These are phyloP conservation scores for Eulithis testata DNA, from an alignment of 2,888 invertebrate genomes.

Conservation along the genomic window DNA sequence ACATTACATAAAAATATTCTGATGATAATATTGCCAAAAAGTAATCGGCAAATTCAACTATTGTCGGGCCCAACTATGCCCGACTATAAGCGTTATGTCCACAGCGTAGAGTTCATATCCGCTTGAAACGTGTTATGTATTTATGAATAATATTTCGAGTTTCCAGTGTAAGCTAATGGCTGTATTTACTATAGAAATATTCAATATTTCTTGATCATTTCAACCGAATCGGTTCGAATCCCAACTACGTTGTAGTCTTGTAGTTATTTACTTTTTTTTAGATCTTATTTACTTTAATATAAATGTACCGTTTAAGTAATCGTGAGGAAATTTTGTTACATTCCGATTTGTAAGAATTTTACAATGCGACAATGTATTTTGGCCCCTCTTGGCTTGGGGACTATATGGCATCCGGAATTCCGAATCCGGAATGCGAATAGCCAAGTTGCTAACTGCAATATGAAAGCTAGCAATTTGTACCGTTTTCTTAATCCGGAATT, in stretches of 20 bases:
- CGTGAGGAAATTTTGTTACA: constrained; percentile 48
- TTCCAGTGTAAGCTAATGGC: background rate
- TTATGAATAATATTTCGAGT: background rate
- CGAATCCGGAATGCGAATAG: no score
- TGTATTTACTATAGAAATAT: background rate
- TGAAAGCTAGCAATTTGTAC: no score
- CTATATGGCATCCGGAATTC: no score
- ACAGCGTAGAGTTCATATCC: constrained; percentile 33
- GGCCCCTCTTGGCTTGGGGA: no score
- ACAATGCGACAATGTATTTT: background rate
- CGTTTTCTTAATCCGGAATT: no score
- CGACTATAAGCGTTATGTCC: constrained; percentile 40
- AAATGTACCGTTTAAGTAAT: constrained; percentile 52
- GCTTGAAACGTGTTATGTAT: constrained; percentile 2
- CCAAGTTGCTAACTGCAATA: no score
- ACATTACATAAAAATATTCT: no score
- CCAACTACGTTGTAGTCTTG: background rate
- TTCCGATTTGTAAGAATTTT: constrained; percentile 58
- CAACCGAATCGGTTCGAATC: background rate
- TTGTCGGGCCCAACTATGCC: no score
- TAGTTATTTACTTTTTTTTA: constrained; percentile 26
- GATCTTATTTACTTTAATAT: constrained; percentile 45
- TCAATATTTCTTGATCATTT: background rate
- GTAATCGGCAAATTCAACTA: no score
- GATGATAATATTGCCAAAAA: no score